Base-by-base conservation (phyloP, 2,888 invertebrate genomes). In the Gastracanthus pulcherrimus region DNA sequence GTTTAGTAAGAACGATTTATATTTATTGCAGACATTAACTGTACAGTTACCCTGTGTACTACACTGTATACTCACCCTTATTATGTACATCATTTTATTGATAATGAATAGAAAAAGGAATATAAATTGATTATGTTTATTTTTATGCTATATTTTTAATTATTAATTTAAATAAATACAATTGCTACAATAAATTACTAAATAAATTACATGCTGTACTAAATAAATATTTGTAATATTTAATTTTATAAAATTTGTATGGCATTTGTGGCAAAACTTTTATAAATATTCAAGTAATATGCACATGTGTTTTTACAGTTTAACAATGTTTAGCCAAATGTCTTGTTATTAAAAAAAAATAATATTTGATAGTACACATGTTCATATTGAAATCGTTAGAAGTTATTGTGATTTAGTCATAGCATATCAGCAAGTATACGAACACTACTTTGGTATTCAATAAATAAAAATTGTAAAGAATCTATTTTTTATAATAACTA, bases 161-260 rank as follows among this genome's bases (percentile, higher is more conserved):
- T 60, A n/a, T 45, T 29, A 48, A 38, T 19, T 75, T 29, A 62
- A 77, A 72, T 81, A 81, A 76, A 77, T 77, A 77, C 31, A 72
- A 55, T 67, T 19, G 5, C 67, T 81, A 72, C 45, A 77, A 76
- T 81, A 77, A 81, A 60, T 81, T 72, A 81, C 72, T 72, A 81
- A 55, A 80, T 80, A 70, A 66, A 41, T 66, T 71, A 71, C 19
- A 26, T 36, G 23, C 19, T 64, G 0, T n/a, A 64, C 6, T 55
- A 76, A 58, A 71, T 76, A 70, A 41, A 70, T 75, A 69, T 48
- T 16, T 62, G 26, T 72, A 34, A 55, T 41, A 31, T n/a, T n/a
- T n/a, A 29, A 11, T 67, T 67, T 80, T 34, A 34, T 55, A 38
- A 19, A 69, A 76, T 77, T 81, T 70, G 1, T 69, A 77, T 77